phyloP scores from a whole-genome alignment of 1,140 invertebrate genomes.

The Eriocheir sinensis region DNA sequence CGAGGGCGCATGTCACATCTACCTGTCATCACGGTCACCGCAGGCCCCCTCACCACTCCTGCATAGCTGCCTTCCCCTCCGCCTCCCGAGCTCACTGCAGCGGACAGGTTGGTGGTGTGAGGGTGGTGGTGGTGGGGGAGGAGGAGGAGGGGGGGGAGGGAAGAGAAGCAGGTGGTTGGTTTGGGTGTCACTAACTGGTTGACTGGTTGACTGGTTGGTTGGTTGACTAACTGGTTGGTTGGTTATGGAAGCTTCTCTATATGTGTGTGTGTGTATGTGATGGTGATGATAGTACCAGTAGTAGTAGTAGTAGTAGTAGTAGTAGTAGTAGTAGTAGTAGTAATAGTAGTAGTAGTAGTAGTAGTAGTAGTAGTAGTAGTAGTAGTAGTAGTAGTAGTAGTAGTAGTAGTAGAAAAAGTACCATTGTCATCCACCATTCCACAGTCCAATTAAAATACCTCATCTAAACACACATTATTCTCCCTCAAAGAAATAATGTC shows the following conservation, averaged over 20 bases:
- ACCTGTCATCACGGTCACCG: slow-evolving; percentile 89
- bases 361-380: slow-evolving; percentile 25
- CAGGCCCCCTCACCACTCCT: slow-evolving; percentile 88
- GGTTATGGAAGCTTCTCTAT: too few species aligned
- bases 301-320: slow-evolving; percentile 1
- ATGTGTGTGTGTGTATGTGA: neutral
- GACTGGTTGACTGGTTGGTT: too few species aligned
- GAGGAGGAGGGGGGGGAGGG: neutral
- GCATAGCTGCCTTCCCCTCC: slow-evolving; percentile 85
- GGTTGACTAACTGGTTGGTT: too few species aligned
- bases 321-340: slow-evolving; percentile 23
- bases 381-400: slow-evolving; percentile 25
- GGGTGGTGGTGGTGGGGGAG: neutral
- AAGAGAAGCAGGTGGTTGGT: too few species aligned
- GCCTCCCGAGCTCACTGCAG: slow-evolving; percentile 78
- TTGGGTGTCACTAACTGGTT: too few species aligned
- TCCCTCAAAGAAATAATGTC: too few species aligned
- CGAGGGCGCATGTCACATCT: slow-evolving; percentile 79
- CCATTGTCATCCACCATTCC: too few species aligned
- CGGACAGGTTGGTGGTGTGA: slow-evolving; percentile 34
- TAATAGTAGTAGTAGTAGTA: neutral
- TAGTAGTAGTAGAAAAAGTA: neutral
- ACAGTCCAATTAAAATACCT: too few species aligned
- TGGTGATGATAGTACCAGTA: neutral
- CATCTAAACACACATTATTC: too few species aligned